Base-by-base conservation (phyloP, 2,797 vertebrate genomes). In the Hemitrygon akajei region DNA sequence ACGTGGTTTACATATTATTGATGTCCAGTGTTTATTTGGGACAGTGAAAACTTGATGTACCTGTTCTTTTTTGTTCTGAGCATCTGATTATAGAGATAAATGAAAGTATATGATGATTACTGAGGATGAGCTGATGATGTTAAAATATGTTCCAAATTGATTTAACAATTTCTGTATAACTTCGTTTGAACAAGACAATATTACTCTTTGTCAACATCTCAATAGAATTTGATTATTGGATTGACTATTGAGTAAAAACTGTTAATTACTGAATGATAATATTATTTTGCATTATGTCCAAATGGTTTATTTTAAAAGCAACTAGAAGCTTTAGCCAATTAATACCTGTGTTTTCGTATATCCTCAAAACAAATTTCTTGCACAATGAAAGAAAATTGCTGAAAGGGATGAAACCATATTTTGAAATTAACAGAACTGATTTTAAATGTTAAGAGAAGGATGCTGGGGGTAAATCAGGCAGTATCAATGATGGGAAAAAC, bases 211-310 rank as follows among this genome's bases (percentile, higher is more conserved):
- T 34, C 66, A 66, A 34, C 60, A n/a, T 7, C 6, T 63, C 60
- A 66, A 18, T 3, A 89, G n/a, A 89, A 69, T 66, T 69, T 89
- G n/a, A 89, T 69, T 69, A 69, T 89, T 89, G 60, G n/a, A 89
- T 69, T 89, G 60, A 37, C 16, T 89, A 34, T 69, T 69, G 47
- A n/a, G 82, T 58, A 63, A 66, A 87, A 87, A 34, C 14, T 10
- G 58, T 37, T 34, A 89, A 22, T 66, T 87, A 27, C 60, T 63
- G 6, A 87, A 63, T 16, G 86, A 20, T 66, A 89, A 66, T 18
- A 89, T 66, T 89, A 89, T 89, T 89, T 89, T 66, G n/a, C 86
- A 66, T 2, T 89, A 87, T 20, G 30, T 16, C n/a, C 63, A 63
- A 87, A 66, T 60, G 34, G 16, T 66, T 89, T 89, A 89, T 7